Base-by-base conservation (phyloP, 2,113 vertebrate species). In the Cyprinodon variegatus region DNA sequence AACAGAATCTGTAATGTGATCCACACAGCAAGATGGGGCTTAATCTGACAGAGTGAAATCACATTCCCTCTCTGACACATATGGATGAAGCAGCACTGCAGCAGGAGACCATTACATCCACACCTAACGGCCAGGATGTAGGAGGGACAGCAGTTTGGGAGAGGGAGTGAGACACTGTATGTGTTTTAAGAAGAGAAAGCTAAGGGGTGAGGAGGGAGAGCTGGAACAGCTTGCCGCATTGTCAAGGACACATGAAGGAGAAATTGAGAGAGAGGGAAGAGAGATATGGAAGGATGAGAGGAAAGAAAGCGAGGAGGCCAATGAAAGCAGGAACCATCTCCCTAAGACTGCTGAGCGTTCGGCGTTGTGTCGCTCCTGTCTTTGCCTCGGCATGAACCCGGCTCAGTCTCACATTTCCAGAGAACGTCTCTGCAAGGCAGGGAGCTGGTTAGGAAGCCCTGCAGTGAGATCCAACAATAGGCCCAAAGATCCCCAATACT, bases 161-260 rank as follows among this genome's bases (percentile, higher is more conserved):
- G 78, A 77, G 59, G 59, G 69, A 76, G 69, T 53, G 83, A 77
- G 69, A 72, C 71, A 38, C 66, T 67, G 70, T 53, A 72, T 36
- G 61, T 46, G 61, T 68, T 59, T 12, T 9, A 41, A 9, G 61
- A 36, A 41, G 41, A 46, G 62, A 63, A 57, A 63, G 61, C 62
- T 46, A 62, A 82, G 74, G 88, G 79, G 77, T 74, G 90, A 88
- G 83, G 77, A 90, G 86, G 83, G 86, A 90, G 90, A 86, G 91
- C 90, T 89, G 87, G 89, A 93, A 91, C 89, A 92, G 92, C 94
- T 94, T 95, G 94, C 93, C 93, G 94, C 94, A 95, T 94, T 94
- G 94, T 94, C 94, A 95, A 95, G 93, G 94, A 94, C 94, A 94
- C 88, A 94, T 91, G 92, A 95, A 95, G 94, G 94, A 89, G 92